These are phyloP conservation scores for Leucoraja ocellata DNA, from an alignment of 2,797 vertebrate species.

Conservation along the genomic window DNA sequence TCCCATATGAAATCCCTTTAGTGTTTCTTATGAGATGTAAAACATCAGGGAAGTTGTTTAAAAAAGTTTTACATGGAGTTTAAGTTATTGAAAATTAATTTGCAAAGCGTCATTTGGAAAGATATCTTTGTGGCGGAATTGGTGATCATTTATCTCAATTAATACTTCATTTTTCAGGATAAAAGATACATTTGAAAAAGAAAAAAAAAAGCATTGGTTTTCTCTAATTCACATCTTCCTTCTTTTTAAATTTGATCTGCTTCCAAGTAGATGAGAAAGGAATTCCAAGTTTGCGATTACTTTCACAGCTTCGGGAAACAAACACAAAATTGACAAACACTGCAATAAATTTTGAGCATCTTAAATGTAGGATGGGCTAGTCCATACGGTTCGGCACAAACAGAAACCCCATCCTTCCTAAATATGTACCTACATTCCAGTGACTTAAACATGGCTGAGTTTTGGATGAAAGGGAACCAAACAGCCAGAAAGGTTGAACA, in stretches of 20 bases:
- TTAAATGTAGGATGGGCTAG: neutral
- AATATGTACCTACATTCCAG: neutral
- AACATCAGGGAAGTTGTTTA: neutral
- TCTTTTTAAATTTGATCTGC: conserved; percentile 3
- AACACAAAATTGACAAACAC: neutral
- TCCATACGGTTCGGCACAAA: neutral
- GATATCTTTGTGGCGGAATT: neutral
- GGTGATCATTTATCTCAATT: neutral
- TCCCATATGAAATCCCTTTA: neutral
- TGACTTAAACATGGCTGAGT: conserved; percentile 1
- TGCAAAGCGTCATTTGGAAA: neutral
- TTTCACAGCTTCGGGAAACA: neutral
- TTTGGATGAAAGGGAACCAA: neutral
- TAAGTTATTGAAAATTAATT: neutral
- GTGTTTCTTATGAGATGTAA: neutral
- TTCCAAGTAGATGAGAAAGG: conserved; percentile 11
- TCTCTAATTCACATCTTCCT: neutral
- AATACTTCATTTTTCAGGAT: neutral
- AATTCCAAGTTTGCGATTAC: neutral
- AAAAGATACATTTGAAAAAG: conserved; percentile 4
- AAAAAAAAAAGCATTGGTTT: neutral
- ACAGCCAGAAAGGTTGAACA: neutral
- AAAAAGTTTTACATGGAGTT: neutral
- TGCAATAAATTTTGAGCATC: neutral
- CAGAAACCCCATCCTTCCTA: neutral